Conservation (phyloP, 2,888 invertebrate species). For the Acronicta leporina region DNA sequence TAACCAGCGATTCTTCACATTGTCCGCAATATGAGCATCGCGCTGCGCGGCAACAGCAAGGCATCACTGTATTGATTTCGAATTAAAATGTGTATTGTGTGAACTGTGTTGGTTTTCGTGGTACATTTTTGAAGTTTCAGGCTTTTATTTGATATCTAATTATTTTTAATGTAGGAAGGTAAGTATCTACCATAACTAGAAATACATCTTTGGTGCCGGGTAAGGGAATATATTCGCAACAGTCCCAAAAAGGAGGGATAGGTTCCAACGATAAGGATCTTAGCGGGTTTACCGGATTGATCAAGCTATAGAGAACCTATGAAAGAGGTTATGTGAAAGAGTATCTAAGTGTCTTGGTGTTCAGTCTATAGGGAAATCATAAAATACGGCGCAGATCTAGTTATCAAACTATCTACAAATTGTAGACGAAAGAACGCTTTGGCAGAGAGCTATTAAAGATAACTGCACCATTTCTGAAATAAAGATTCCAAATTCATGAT, state of each 20-base stretch:
- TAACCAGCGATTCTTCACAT: slow-evolving; percentile 41
- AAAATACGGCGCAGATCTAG: background rate
- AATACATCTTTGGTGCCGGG: too few relatives aligned
- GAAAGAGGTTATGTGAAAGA: too few relatives aligned
- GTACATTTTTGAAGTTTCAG: background rate
- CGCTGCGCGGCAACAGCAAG: slow-evolving; percentile 14
- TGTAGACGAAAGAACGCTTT: background rate
- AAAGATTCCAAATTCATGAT: slow-evolving; percentile 33
- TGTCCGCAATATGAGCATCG: slow-evolving; percentile 34
- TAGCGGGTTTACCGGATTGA: too few relatives aligned
- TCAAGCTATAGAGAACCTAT: too few relatives aligned
- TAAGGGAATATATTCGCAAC: too few relatives aligned
- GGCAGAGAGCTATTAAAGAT: slow-evolving; percentile 22
- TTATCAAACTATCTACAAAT: slow-evolving; percentile 8
- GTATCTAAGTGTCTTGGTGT: too few relatives aligned
- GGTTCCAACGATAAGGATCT: too few relatives aligned
- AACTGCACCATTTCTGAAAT: slow-evolving; percentile 14
- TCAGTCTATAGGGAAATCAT: too few relatives aligned
- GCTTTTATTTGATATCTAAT: background rate
- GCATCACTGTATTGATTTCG: slow-evolving; percentile 34
- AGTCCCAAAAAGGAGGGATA: too few relatives aligned
- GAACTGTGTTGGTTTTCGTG: slow-evolving; percentile 9
- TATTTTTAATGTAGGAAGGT: slow-evolving; percentile 7
- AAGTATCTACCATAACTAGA: too few relatives aligned
- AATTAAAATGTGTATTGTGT: slow-evolving; percentile 27